Percentiles rank a stretch among this genome's conserved stretches.
These are phyloP conservation scores for Ornithoptera alexandrae DNA, from an alignment of 2,888 invertebrate genomes.

Conservation along the genomic window DNA sequence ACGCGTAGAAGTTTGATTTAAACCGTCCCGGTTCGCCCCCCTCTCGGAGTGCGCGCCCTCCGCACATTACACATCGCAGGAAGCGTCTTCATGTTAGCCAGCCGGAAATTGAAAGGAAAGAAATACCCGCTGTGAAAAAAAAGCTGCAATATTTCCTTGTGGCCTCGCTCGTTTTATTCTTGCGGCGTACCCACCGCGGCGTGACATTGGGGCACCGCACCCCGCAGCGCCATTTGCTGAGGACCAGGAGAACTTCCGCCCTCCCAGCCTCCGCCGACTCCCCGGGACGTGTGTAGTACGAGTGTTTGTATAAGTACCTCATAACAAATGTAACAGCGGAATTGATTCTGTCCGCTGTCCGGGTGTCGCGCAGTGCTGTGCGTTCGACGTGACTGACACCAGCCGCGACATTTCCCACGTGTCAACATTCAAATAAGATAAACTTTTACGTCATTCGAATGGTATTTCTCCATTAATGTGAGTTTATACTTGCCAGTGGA, in stretches of 20 bases:
- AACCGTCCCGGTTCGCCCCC: not conserved
- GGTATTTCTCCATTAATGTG: too few relatives aligned
- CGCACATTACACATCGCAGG: constrained; percentile 4
- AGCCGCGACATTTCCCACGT: too few relatives aligned
- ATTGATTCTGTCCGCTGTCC: constrained; percentile 28
- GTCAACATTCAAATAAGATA: not conserved
- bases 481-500: too few relatives aligned
- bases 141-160: constrained; percentile 44
- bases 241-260: constrained; percentile 59
- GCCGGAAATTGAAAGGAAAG: constrained; percentile 41
- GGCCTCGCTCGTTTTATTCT: constrained; percentile 36
- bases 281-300: constrained; percentile 34
- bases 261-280: constrained; percentile 39
- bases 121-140: constrained; percentile 37
- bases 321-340: constrained; percentile 23
- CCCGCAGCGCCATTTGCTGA: constrained; percentile 64
- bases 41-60: not conserved
- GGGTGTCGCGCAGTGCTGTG: too few relatives aligned
- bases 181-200: constrained; percentile 40
- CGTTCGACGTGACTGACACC: too few relatives aligned
- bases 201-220: constrained; percentile 43
- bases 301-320: constrained; percentile 21
- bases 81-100: constrained; percentile 13
- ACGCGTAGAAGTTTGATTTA: too few relatives aligned
- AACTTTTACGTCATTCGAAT: too few relatives aligned